Conservation (phyloP, 2,888 invertebrate species). For the Anticlea derivata region DNA sequence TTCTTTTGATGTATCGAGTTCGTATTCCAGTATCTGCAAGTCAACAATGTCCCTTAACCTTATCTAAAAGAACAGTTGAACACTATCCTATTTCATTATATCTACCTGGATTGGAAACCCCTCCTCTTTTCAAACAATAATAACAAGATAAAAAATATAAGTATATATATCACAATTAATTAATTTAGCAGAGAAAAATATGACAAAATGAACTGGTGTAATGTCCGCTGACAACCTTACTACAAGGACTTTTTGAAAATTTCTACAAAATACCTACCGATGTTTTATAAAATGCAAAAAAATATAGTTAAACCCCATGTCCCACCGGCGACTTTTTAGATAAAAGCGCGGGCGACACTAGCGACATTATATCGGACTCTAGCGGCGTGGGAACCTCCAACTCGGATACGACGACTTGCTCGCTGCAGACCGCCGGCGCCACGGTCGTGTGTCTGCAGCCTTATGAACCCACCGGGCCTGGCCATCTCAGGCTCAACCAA, state of each 20-base stretch:
- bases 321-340: slow-evolving; percentile 78
- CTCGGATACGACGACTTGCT: slow-evolving; percentile 91
- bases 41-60: not conserved
- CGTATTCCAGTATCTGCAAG: slow-evolving; percentile 1
- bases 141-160: no score
- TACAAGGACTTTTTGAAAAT: no score
- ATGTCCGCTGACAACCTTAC: no score
- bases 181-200: no score
- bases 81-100: not conserved
- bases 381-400: slow-evolving; percentile 95
- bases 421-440: slow-evolving; percentile 89
- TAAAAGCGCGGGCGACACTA: slow-evolving; percentile 94
- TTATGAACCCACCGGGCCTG: slow-evolving; percentile 88
- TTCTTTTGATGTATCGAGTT: not conserved
- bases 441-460: slow-evolving; percentile 94
- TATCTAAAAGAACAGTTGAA: not conserved
- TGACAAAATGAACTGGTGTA: no score
- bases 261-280: not conserved
- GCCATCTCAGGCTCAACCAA: slow-evolving; percentile 92
- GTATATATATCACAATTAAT: no score
- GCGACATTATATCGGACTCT: slow-evolving; percentile 96
- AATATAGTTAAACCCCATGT: slow-evolving; percentile 13
- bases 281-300: not conserved
- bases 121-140: no score
- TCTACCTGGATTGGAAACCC: no score